Evolutionary conservation across 2,888 invertebrate genomes (phyloP), one percentile per base, ranked within the genome.

Genomic region (Axea sp.): DNA sequence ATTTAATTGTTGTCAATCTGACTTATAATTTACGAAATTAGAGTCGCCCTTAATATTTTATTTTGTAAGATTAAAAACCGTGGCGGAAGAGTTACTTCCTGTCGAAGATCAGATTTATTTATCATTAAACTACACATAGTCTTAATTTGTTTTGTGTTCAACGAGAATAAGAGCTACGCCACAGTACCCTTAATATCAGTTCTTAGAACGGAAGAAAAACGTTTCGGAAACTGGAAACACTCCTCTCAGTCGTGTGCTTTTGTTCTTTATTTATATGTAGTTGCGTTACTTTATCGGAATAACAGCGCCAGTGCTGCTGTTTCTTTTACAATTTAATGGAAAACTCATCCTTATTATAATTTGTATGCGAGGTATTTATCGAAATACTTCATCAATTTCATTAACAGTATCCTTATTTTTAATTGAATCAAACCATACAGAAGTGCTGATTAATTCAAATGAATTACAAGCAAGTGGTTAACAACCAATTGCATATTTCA

Each of bases 361-460:
- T 45, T 53, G 33, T 51, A 30, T 64, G 62, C 64, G 64, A 65
- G 64, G 64, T 65, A 65, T 33, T 35, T 17, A 45, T 53, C 43
- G 11, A 45, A 53, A 53, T 43, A 65, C 62, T 62, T 41, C 41
- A 33, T 51, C 28, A 49, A 60, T 30, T 57, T 57, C 24, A 33
- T 57, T 43, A 57, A 45, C 15, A 37, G 33, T 59, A 59, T n/a
- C 33, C 57, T 57, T 57, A 57, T 4, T 43, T 31, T 31, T 43
- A 57, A 24, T 57, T 57, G 6, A 57, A 57, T 17, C 8, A 5
- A 57, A 31, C 8, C 31, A 30, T 31, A 14, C 24, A 7, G 37
- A 17, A 3, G 15, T 22, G 9, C 24, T 57, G 22, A 24, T 24
- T 7, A 35, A 30, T 15, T 26, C 14, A 19, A 14, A 0, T n/a